Percentiles rank a stretch among this genome's conserved stretches.
Conservation (phyloP, 2,797 vertebrate species). For the Amblyopsis hoosieri region DNA sequence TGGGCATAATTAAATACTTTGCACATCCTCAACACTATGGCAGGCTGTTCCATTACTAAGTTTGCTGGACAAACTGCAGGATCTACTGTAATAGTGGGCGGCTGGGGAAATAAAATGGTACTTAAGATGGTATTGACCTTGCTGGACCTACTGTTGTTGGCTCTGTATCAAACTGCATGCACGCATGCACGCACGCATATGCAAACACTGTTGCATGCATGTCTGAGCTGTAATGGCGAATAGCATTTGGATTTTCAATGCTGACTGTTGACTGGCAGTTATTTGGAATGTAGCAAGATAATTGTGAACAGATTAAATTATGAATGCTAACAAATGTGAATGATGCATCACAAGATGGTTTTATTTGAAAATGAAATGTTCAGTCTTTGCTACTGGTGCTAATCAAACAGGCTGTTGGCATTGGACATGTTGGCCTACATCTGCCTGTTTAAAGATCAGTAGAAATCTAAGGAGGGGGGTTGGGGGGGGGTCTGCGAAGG, state of each 20-base stretch:
- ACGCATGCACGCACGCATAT: conserved; percentile 14
- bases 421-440: conserved; percentile 32
- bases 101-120: conserved; percentile 79
- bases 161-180: conserved; percentile 48
- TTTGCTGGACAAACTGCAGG: conserved; percentile 74
- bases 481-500: conserved; percentile 45
- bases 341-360: background rate
- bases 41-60: conserved; percentile 63
- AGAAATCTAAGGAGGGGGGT: conserved; percentile 25
- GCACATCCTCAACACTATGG: conserved; percentile 35
- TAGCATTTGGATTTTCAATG: too few relatives aligned
- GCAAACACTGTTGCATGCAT: conserved; percentile 6
- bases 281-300: background rate
- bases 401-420: conserved; percentile 41
- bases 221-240: background rate
- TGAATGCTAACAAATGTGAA: background rate
- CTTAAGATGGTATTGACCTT: conserved; percentile 76
- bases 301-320: background rate
- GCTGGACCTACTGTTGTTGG: conserved; percentile 69
- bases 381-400: background rate
- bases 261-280: too few relatives aligned
- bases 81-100: conserved; percentile 57
- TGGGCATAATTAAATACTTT: conserved; percentile 35
- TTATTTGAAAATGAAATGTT: background rate
- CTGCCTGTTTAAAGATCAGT: conserved; percentile 57